These are phyloP conservation scores for Lamprologus lemairii DNA, from an alignment of 2,113 vertebrate genomes.

Conservation along the genomic window DNA sequence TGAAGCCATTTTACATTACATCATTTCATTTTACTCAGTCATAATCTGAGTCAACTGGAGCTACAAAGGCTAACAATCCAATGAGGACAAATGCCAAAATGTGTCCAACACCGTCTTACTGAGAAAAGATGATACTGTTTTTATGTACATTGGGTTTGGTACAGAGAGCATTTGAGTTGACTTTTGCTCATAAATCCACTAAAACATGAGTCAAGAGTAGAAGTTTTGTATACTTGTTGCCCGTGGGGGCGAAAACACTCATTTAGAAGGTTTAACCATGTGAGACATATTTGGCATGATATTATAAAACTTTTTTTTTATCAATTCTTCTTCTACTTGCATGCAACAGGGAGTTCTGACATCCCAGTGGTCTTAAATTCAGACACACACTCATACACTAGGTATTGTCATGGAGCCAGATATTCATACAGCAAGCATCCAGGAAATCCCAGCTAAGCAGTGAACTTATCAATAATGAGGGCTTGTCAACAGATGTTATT, in stretches of 20 bases:
- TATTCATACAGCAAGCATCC: conserved; percentile 9
- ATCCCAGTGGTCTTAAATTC: conserved; percentile 42
- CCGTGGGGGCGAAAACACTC: neutral
- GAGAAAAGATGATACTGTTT: neutral
- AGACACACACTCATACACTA: conserved; percentile 1
- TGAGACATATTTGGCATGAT: conserved; percentile 26
- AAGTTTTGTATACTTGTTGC: neutral
- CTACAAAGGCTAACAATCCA: neutral
- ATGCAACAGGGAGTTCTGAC: conserved; percentile 27
- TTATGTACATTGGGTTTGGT: neutral
- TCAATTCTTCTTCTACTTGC: conserved; percentile 14
- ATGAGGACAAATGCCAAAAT: neutral
- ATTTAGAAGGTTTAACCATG: conserved; percentile 1
- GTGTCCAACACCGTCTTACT: conserved; percentile 1
- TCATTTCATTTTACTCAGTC: conserved; percentile 27
- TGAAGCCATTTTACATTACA: conserved; percentile 30
- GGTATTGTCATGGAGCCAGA: conserved; percentile 7
- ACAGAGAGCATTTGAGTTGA: neutral
- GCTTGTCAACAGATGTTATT: conserved; percentile 14
- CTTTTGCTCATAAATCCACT: neutral
- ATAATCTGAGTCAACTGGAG: conserved; percentile 33
- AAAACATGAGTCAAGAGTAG: neutral
- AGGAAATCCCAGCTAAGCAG: conserved; percentile 38
- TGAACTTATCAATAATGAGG: conserved; percentile 24
- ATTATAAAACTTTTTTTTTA: conserved; percentile 13